Percentiles rank a stretch among this genome's conserved stretches.
Evolutionary conservation across 2,797 vertebrate species (phyloP).

Genomic region (Pseudochirops cupreus): DNA sequence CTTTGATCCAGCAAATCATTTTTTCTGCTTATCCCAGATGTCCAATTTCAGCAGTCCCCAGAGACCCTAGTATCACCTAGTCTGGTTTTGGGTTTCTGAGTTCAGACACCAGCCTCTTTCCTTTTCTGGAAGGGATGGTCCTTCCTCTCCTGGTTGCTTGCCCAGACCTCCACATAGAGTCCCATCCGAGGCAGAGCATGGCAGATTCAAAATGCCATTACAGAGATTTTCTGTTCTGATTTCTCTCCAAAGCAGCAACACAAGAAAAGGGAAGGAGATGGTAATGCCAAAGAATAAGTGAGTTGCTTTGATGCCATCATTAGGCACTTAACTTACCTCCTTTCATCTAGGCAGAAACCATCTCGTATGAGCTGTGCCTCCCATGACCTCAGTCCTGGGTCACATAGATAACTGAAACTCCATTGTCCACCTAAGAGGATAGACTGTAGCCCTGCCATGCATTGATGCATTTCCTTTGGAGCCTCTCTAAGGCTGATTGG

Average conservation of each 20-base stretch:
- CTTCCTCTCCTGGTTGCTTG: no score
- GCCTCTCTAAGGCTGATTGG: slow-evolving; percentile 48
- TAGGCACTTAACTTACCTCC: slow-evolving; percentile 28
- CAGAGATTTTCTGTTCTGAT: background rate
- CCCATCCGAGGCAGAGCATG: no score
- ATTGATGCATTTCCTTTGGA: slow-evolving; percentile 60
- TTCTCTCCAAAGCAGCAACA: slow-evolving; percentile 18
- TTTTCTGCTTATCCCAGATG: no score
- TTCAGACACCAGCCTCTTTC: no score
- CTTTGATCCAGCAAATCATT: no score
- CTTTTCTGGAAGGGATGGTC: no score
- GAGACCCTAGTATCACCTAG: no score
- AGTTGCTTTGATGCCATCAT: slow-evolving; percentile 60
- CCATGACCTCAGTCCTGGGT: slow-evolving; percentile 70
- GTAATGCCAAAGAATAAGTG: slow-evolving; percentile 47
- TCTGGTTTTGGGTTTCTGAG: no score
- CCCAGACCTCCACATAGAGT: no score
- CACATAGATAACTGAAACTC: slow-evolving; percentile 63
- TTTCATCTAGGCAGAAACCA: slow-evolving; percentile 66
- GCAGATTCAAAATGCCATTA: background rate
- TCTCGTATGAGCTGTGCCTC: slow-evolving; percentile 56
- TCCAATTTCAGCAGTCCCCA: no score
- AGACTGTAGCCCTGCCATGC: slow-evolving; percentile 52
- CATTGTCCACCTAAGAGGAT: slow-evolving; percentile 21
- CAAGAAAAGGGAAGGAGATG: slow-evolving; percentile 38